phyloP scores from a whole-genome alignment of 2,797 vertebrate species.

The Centroberyx gerrardi region DNA sequence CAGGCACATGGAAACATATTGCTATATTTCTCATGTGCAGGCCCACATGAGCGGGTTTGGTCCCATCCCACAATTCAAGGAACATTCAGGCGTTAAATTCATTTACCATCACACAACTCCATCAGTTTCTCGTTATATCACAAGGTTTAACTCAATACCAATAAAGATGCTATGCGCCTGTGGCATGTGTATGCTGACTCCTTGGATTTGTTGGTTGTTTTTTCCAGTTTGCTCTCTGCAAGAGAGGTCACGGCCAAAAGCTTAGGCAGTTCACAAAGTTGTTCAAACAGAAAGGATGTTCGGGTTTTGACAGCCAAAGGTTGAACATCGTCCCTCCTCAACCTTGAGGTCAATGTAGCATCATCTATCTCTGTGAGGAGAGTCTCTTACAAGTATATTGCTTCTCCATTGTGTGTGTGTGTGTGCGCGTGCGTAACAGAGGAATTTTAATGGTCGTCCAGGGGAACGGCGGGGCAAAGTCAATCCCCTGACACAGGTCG shows the following conservation, averaged over 20 bases:
- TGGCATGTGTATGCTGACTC: not conserved
- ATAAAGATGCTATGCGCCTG: not conserved
- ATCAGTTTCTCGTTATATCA: not conserved
- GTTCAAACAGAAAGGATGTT: constrained; percentile 37
- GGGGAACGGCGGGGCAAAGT: constrained; percentile 42
- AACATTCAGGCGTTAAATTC: not conserved
- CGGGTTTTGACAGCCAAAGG: constrained; percentile 24
- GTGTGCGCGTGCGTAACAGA: constrained; percentile 20
- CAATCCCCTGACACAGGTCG: constrained; percentile 49
- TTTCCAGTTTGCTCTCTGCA: constrained; percentile 13
- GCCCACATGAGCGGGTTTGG: not conserved
- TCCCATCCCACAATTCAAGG: not conserved
- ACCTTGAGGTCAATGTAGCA: constrained; percentile 35
- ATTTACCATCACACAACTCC: not conserved
- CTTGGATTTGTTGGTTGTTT: constrained; percentile 6
- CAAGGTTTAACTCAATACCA: not conserved
- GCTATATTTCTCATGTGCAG: not conserved
- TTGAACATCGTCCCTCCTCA: constrained; percentile 38
- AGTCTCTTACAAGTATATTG: constrained; percentile 50
- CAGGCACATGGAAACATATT: constrained; percentile 1
- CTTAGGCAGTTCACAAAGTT: constrained; percentile 27
- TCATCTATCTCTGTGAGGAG: constrained; percentile 54
- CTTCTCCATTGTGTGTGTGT: constrained; percentile 30
- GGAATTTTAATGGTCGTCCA: constrained; percentile 53
- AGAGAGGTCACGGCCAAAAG: constrained; percentile 15